Evolutionary conservation across 2,888 invertebrate genomes (phyloP).

Genomic region (Thera britannica): DNA sequence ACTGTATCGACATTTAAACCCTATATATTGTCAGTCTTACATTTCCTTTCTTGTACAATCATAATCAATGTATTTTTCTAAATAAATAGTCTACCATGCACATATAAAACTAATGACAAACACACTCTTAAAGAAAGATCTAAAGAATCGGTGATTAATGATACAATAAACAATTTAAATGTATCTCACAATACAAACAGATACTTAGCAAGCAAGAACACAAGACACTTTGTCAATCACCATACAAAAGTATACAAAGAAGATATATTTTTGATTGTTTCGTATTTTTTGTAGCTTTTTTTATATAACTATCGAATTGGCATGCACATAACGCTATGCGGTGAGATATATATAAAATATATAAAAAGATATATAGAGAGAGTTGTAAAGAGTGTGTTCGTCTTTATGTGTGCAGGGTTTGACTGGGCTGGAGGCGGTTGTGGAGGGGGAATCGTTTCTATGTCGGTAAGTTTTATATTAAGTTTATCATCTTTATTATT

Average conservation of each 20-base stretch:
- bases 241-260: slow-evolving; percentile 50
- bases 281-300: slow-evolving; percentile 74
- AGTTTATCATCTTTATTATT: slow-evolving; percentile 4
- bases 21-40: slow-evolving; percentile 48
- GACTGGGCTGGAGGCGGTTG: slow-evolving; percentile 55
- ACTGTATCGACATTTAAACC: slow-evolving; percentile 21
- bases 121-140: slow-evolving; percentile 74
- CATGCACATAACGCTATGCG: slow-evolving; percentile 78
- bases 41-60: slow-evolving; percentile 60
- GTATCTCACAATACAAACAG: slow-evolving; percentile 53
- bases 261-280: slow-evolving; percentile 62
- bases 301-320: slow-evolving; percentile 69
- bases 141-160: slow-evolving; percentile 29
- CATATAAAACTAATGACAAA: slow-evolving; percentile 83
- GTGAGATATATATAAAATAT: slow-evolving; percentile 41
- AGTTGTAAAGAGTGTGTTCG: slow-evolving; percentile 80
- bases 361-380: slow-evolving; percentile 55
- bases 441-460: slow-evolving; percentile 15
- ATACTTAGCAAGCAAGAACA: slow-evolving; percentile 42
- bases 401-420: slow-evolving; percentile 84
- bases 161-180: slow-evolving; percentile 49
- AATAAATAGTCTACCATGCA: slow-evolving; percentile 79
- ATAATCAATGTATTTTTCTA: slow-evolving; percentile 59
- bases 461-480: slow-evolving; percentile 40
- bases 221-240: slow-evolving; percentile 46